Evolutionary conservation across 2,888 invertebrate genomes (phyloP).

Genomic region (Nemurella pictetii): DNA sequence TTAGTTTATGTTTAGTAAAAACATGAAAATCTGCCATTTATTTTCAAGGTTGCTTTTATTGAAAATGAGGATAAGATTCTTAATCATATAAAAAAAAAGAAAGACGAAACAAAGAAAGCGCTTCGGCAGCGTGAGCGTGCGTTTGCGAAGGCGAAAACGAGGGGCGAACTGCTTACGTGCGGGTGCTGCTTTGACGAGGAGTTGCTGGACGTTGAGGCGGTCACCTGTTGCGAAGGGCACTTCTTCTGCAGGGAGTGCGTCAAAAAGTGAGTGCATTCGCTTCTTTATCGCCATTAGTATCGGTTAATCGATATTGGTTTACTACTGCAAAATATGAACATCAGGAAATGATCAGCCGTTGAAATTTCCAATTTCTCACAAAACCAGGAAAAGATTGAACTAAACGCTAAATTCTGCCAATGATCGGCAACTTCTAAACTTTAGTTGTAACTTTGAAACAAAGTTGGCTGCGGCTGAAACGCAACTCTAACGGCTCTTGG

Average conservation of each 20-base stretch:
- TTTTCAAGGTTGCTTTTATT: conserved; percentile 32
- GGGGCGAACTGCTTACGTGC: conserved; percentile 55
- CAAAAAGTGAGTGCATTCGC: conserved; percentile 46
- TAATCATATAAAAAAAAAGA: not conserved
- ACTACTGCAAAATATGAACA: too few species aligned
- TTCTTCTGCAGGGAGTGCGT: conserved; percentile 57
- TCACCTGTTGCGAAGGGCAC: conserved; percentile 53
- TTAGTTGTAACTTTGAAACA: too few species aligned
- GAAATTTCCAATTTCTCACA: too few species aligned
- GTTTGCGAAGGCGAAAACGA: conserved; percentile 47
- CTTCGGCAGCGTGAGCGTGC: not conserved
- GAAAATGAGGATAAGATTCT: conserved; percentile 28
- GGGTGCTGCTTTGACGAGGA: conserved; percentile 61
- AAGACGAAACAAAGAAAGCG: not conserved
- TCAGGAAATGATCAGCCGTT: not conserved
- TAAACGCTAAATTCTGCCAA: too few species aligned
- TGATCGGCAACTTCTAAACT: too few species aligned
- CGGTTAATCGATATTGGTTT: too few species aligned
- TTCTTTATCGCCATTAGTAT: too few species aligned
- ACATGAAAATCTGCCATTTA: not conserved
- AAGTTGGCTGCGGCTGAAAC: too few species aligned
- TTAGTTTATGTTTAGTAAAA: too few species aligned
- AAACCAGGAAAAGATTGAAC: too few species aligned
- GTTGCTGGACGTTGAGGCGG: conserved; percentile 52
- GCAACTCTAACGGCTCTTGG: not conserved